Conservation (phyloP, 1,140 invertebrate genomes). For the Eciton burchellii region DNA sequence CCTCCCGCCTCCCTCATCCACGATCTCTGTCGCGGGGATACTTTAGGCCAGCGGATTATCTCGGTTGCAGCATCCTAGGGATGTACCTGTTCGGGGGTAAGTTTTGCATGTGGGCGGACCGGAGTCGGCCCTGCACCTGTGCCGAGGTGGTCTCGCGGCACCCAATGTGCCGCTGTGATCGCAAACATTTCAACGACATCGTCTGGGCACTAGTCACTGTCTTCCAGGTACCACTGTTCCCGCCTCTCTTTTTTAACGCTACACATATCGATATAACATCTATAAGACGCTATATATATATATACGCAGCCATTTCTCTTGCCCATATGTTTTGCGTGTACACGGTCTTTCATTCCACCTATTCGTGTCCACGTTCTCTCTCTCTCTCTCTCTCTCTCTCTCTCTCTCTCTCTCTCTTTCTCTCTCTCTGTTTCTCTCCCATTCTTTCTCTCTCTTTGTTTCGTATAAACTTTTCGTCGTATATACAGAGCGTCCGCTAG, state of each 20-base stretch:
- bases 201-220: constrained; percentile 98
- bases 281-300: constrained; percentile 45
- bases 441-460: constrained; percentile 40
- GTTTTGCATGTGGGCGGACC: constrained; percentile 98
- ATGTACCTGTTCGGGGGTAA: constrained; percentile 99
- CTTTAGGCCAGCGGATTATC: constrained; percentile 84
- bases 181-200: constrained; percentile 99
- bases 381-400: constrained; percentile 40
- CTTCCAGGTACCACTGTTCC: constrained; percentile 93
- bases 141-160: constrained; percentile 94
- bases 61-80: constrained; percentile 95
- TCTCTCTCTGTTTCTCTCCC: constrained; percentile 29
- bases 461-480: constrained; percentile 27
- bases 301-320: neutral
- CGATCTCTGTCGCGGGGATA: constrained; percentile 70
- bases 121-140: constrained; percentile 95
- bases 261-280: neutral
- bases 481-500: too few relatives aligned
- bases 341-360: constrained; percentile 25
- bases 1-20: too few relatives aligned
- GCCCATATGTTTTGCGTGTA: constrained; percentile 17
- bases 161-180: constrained; percentile 96
- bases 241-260: constrained; percentile 54
- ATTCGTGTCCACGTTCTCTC: constrained; percentile 23
- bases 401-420: constrained; percentile 28